Conservation (phyloP, 1,140 invertebrate genomes). For the Goniozus legneri region DNA sequence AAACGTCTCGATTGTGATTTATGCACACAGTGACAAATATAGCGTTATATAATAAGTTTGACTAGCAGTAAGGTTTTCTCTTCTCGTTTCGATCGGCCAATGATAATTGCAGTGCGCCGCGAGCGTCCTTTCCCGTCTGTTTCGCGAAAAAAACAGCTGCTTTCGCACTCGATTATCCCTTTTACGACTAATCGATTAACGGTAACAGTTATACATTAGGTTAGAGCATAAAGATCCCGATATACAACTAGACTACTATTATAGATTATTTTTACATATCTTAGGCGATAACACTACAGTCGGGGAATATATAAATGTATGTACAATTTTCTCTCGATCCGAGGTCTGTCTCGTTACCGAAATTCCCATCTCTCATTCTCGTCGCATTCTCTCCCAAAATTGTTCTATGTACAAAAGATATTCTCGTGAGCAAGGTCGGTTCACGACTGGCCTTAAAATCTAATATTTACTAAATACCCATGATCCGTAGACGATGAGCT, state of each 20-base stretch:
- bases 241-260: conserved; percentile 40
- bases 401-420: conserved; percentile 32
- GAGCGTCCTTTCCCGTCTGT: too few relatives aligned
- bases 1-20: not conserved
- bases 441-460: not conserved
- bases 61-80: not conserved
- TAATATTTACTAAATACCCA: too few relatives aligned
- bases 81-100: not conserved
- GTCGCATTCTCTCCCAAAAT: too few relatives aligned
- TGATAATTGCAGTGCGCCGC: not conserved
- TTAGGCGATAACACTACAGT: conserved; percentile 34
- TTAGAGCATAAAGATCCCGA: conserved; percentile 26
- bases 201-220: conserved; percentile 27
- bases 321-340: too few relatives aligned
- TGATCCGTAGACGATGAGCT: too few relatives aligned
- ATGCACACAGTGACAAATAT: not conserved
- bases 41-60: conserved; percentile 1
- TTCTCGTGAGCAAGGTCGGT: conserved; percentile 20
- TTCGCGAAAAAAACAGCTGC: not conserved
- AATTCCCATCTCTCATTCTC: too few relatives aligned
- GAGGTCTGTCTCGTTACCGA: too few relatives aligned
- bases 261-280: conserved; percentile 38
- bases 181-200: not conserved
- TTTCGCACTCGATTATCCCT: not conserved
- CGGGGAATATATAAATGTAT: conserved; percentile 38